phyloP scores from a whole-genome alignment of 2,888 invertebrate genomes.

The Bombylius discolor region DNA sequence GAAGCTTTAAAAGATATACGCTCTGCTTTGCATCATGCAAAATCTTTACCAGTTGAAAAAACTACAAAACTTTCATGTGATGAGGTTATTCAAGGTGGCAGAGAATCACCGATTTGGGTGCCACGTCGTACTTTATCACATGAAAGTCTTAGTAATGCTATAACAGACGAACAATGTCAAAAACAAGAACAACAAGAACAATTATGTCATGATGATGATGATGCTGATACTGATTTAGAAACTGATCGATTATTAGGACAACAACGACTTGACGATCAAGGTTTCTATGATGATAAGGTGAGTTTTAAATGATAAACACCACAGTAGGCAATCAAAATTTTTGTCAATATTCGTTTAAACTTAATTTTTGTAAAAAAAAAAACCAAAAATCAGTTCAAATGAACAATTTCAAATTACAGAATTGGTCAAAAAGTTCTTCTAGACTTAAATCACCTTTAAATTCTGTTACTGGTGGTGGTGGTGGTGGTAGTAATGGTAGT shows the following conservation, averaged over 20 bases:
- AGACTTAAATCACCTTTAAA: conserved; percentile 19
- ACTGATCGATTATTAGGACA: conserved; percentile 93
- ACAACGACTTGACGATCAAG: conserved; percentile 85
- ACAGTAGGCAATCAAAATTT: not conserved
- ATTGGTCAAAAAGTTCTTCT: conserved; percentile 22
- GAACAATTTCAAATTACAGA: conserved; percentile 14
- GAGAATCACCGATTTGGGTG: conserved; percentile 35
- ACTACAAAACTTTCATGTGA: conserved; percentile 26
- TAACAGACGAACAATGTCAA: conserved; percentile 6
- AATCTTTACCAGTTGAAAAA: conserved; percentile 31
- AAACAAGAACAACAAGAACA: conserved; percentile 19
- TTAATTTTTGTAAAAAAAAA: not conserved
- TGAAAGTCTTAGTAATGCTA: conserved; percentile 10
- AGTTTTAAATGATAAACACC: not conserved
- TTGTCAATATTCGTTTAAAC: not conserved
- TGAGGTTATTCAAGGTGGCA: conserved; percentile 28
- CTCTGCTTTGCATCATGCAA: conserved; percentile 50
- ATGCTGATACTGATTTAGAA: conserved; percentile 93
- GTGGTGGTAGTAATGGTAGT: not conserved
- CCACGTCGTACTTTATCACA: conserved; percentile 23
- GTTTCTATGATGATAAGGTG: conserved; percentile 65
- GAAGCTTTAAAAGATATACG: conserved; percentile 74
- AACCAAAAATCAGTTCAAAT: too few species aligned
- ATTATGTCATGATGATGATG: conserved; percentile 53
- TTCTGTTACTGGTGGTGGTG: not conserved